Evolutionary conservation across 2,888 invertebrate genomes (phyloP), one percentile per base, ranked within the genome.

Genomic region (Hirtodrosophila confusa): DNA sequence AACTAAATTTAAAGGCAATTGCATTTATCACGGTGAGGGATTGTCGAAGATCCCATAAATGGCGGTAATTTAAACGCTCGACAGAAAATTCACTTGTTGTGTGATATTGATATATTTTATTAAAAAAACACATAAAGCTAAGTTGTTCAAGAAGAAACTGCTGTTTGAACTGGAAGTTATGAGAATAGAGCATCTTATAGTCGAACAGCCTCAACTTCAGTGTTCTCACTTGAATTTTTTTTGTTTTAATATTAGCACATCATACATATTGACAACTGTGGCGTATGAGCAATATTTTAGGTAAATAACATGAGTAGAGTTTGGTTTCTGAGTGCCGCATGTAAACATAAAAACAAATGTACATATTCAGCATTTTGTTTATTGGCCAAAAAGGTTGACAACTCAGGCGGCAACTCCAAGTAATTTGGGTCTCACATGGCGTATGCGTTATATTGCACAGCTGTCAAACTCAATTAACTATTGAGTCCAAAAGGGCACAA

Each of bases 401-500:
- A 61, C 63, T 60, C 37, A 35, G 49, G 24, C 63, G 23, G 41
- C 40, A 54, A 41, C 31, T 49, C 36, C 45, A 58, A 35, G 51
- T 27, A 17, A 40, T 27, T 53, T 39, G 12, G 37, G 45, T 73
- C 69, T 41, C 73, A 78, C 63, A 73, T 68, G 75, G 57, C 69
- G 57, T 62, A 78, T 73, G 70, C 51, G 57, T 65, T 61, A 69
- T 67, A 47, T 55, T 53, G 12, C 37, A 60, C 61, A 65, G 45
- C 65, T 73, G 54, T 31, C 64, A 68, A 79, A 80, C 78, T 80
- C 74, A 79, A 79, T 80, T 80, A 79, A 71, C 56, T 56, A 49
- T 56, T 44, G 57, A 64, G 68, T 54, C 53, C 43, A 35, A 69
- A 50, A 51, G 40, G 47, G 54, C 54, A 50, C 35, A 45, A 61